Conservation (phyloP, 2,113 vertebrate genomes). For the Percopsis transmontana region DNA sequence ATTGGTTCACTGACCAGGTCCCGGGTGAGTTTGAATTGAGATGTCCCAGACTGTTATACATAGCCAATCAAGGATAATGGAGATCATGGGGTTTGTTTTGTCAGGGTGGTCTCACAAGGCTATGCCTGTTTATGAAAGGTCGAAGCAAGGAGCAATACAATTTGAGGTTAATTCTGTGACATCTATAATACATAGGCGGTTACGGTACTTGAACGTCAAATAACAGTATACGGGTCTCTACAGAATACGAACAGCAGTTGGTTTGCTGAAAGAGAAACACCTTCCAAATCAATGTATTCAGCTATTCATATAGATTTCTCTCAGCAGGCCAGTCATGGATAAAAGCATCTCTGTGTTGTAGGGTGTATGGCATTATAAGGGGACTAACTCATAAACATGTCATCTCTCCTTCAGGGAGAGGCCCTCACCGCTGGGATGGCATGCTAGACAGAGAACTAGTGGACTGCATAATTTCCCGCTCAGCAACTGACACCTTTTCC, state of each 20-base stretch:
- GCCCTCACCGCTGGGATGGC: conserved; percentile 61
- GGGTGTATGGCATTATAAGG: conserved; percentile 60
- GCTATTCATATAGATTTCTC: conserved; percentile 54
- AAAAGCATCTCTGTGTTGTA: conserved; percentile 66
- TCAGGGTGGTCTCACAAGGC: too few species aligned
- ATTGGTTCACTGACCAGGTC: too few species aligned
- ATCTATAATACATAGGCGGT: conserved; percentile 9
- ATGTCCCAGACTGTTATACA: too few species aligned
- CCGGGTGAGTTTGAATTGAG: too few species aligned
- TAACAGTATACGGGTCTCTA: neutral
- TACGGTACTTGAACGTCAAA: conserved; percentile 24
- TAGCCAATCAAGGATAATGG: too few species aligned
- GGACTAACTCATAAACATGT: conserved; percentile 76
- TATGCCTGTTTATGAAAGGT: conserved; percentile 2
- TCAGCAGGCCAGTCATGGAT: conserved; percentile 50
- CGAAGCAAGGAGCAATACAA: too few species aligned
- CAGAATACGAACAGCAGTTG: neutral
- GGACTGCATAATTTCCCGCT: conserved; percentile 76
- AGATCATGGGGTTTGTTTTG: too few species aligned
- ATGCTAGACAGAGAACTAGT: conserved; percentile 72
- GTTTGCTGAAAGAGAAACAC: conserved; percentile 16
- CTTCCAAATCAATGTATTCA: conserved; percentile 50
- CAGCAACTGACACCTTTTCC: conserved; percentile 77
- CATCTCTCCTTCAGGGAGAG: conserved; percentile 71
- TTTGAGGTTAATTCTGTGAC: conserved; percentile 31